Base-by-base conservation (phyloP, 2,113 vertebrate species). In the Lepisosteus oculatus region DNA sequence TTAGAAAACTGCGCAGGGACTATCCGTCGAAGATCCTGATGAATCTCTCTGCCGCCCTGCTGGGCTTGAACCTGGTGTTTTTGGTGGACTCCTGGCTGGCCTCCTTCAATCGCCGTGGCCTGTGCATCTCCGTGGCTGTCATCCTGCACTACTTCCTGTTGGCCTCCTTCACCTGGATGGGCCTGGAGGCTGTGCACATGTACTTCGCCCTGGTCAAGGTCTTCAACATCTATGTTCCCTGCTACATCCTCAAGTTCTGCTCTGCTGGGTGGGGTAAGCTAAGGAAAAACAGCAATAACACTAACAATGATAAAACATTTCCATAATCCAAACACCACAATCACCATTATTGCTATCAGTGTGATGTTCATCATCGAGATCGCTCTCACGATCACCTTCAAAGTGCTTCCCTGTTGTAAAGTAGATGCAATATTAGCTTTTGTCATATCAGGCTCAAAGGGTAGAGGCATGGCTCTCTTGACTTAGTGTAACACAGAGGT, bases 161-260 rank as follows among this genome's bases (percentile, higher is more conserved):
- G 6, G 90, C 91, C 1, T 91, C 95, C 42, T 95, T 97, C 83
- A 91, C 89, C 0, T 97, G 96, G 95, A 97, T 97, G 96, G 93
- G 90, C 43, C 81, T 98, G 70, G 93, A 96, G 76, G 93, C 94
- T 0, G 70, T 96, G 41, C 93, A 96, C 78, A 94, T 97, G 90
- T 97, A 97, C 82, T 82, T 96, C 3, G 86, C 92, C 56, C 80
- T 98, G 57, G 84, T 98, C 79, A 95, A 93, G 86, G 94, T 98
- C 77, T 96, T 98, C 89, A 96, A 95, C 63, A 85, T 84, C 76
- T 97, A 97, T 13, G 47, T 96, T 45, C 86, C 88, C 1, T 90
- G 90, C 43, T 97, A 95, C 78, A 93, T 95, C 63, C 83, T 95
- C 57, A 99, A 97, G 83, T 91, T 93, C 79, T 94, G 90, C 72